Evolutionary conservation across 2,797 vertebrate genomes (phyloP), one percentile per base, ranked within the genome.

Genomic region (Pantherophis alleghaniensis): DNA sequence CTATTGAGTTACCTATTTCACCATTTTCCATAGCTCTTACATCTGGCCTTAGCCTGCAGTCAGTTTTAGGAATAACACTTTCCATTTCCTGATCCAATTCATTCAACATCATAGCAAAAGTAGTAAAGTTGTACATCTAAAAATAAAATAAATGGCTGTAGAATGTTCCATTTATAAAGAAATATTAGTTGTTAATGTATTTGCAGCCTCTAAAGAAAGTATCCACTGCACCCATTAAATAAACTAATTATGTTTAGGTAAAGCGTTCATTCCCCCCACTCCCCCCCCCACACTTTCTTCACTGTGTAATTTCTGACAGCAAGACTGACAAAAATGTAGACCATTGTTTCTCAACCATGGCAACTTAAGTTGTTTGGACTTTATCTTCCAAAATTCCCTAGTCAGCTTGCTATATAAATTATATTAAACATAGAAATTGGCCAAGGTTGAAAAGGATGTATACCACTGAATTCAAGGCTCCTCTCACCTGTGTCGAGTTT

Each of bases 41-140:
- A 95, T 99, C 99, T 18, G 99, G 99, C 94, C 99, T 98, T 93
- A 99, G 96, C 92, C 99, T 98, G 96, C 99, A 99, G 96, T 99
- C 99, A 0, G 99, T 99, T 94, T 97, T 96, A 32, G 99, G 98
- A 90, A 99, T 97, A 92, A 98, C 97, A 24, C 97, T 98, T 96
- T 99, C 98, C 98, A 99, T 99, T 95, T 98, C 98, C 96, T 98
- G 98, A 96, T 99, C 98, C 95, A 98, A 93, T 97, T 99, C 99
- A 90, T 99, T 99, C 95, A 99, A 97, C 96, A 99, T 98, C 98
- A 99, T 98, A 86, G 99, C 98, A 94, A 99, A 99, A n/a, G 98
- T 98, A 89, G 99, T 99, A 94, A 99, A 99, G 74, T 99, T 99
- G 94, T 99, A 99, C 98, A 98, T 99, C 99, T 99, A 97, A 95